Conservation (phyloP, 2,113 vertebrate genomes). For the Fulmarus glacialis region DNA sequence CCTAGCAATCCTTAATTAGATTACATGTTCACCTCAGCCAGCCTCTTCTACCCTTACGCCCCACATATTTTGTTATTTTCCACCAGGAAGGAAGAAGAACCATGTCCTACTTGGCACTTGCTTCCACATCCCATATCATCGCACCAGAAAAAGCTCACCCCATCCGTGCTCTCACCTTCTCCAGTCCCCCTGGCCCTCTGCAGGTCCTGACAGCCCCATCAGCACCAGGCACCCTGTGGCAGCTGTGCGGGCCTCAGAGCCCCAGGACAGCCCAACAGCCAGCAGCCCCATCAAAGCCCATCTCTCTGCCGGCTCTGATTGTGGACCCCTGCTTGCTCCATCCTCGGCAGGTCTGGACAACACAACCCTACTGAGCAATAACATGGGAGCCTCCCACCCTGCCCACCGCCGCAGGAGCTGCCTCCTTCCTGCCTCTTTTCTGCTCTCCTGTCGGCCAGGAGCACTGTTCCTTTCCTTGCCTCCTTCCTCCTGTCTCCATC, state of each 20-base stretch:
- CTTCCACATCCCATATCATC: background rate
- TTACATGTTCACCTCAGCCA: background rate
- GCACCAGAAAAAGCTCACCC: background rate
- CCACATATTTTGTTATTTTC: background rate
- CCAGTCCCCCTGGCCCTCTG: fast-evolving
- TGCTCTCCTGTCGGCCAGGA: background rate
- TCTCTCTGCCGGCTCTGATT: background rate
- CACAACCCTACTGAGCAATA: background rate
- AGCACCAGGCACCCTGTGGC: background rate
- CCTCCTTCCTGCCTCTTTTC: background rate
- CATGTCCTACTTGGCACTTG: background rate
- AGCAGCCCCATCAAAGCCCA: background rate
- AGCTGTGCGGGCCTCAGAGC: fast-evolving
- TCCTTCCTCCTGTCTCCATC: background rate
- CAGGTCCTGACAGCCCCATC: background rate
- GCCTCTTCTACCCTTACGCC: background rate
- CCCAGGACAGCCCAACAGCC: background rate
- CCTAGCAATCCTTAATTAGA: background rate
- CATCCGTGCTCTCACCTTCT: background rate
- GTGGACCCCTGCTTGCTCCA: background rate
- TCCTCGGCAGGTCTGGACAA: background rate
- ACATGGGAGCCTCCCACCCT: background rate
- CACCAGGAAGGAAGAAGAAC: background rate
- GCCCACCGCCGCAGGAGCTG: background rate
- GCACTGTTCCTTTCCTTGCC: background rate